A percentile compares a stretch with the other conserved stretches of the same genome.
Conservation (phyloP, 2,797 vertebrate genomes). For the Esox masquinongy region DNA sequence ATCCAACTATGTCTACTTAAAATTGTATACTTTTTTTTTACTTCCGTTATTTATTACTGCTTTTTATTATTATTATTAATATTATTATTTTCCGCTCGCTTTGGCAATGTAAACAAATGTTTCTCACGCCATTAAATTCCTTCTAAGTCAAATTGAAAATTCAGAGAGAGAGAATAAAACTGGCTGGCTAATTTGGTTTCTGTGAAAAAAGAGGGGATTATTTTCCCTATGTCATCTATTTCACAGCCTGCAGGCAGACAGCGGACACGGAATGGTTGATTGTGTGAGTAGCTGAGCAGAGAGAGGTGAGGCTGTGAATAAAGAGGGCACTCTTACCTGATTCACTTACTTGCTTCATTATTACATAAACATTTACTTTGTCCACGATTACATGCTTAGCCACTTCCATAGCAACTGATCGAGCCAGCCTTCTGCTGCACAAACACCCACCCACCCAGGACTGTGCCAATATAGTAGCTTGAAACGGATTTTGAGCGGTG, state of each 20-base stretch:
- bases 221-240: slow-evolving; percentile 55
- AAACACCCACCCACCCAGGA: neutral
- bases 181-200: slow-evolving; percentile 10
- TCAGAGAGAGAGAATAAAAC: slow-evolving; percentile 20
- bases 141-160: too few species aligned
- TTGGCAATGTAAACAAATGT: too few species aligned
- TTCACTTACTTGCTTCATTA: neutral
- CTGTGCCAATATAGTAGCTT: too few species aligned
- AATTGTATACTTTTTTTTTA: too few species aligned
- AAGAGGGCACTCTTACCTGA: neutral
- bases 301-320: slow-evolving; percentile 5
- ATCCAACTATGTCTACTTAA: too few species aligned
- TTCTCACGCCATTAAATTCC: too few species aligned
- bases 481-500: too few species aligned
- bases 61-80: too few species aligned
- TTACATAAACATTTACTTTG: neutral
- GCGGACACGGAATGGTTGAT: slow-evolving; percentile 19
- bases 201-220: slow-evolving; percentile 25
- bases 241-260: slow-evolving; percentile 32
- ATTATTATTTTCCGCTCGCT: too few species aligned
- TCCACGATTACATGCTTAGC: neutral
- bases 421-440: neutral
- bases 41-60: too few species aligned
- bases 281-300: slow-evolving; percentile 31
- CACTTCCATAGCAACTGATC: neutral